phyloP scores from a whole-genome alignment of 1,140 invertebrate species.

The Oryctes rhinoceros region DNA sequence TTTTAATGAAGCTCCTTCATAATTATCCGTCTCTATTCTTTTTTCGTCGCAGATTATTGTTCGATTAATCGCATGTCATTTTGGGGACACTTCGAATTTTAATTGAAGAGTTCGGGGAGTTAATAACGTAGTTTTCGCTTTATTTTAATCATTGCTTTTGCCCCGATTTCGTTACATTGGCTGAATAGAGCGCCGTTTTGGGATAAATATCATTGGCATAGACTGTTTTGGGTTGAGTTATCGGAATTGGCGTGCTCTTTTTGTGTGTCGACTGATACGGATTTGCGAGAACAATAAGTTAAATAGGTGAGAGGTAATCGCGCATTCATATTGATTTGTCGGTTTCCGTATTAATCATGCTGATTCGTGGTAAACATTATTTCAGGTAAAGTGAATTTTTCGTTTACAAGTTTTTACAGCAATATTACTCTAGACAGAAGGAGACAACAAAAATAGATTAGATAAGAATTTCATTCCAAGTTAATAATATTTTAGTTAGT shows the following conservation, averaged over 20 bases:
- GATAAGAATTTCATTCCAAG: too few species aligned
- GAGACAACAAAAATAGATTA: too few species aligned
- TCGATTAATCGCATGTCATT: too few species aligned
- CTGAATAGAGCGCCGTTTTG: background rate
- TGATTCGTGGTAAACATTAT: background rate
- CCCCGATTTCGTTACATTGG: background rate
- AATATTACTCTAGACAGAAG: too few species aligned
- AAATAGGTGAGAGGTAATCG: background rate
- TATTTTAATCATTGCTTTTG: constrained; percentile 7
- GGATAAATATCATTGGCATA: constrained; percentile 29
- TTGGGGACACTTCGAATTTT: background rate
- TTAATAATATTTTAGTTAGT: too few species aligned
- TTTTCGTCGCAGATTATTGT: too few species aligned
- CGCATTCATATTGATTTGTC: background rate
- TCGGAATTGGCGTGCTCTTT: background rate
- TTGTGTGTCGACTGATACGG: background rate
- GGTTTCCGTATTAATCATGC: background rate
- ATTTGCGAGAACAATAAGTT: constrained; percentile 31
- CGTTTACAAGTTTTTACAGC: too few species aligned
- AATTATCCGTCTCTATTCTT: too few species aligned
- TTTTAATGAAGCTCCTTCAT: too few species aligned
- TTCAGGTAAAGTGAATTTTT: too few species aligned
- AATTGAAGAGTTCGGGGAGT: background rate
- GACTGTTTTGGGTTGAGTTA: constrained; percentile 21
- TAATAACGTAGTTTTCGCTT: background rate